phyloP scores from a whole-genome alignment of 2,797 vertebrate species.

The Buphagus erythrorhynchus region DNA sequence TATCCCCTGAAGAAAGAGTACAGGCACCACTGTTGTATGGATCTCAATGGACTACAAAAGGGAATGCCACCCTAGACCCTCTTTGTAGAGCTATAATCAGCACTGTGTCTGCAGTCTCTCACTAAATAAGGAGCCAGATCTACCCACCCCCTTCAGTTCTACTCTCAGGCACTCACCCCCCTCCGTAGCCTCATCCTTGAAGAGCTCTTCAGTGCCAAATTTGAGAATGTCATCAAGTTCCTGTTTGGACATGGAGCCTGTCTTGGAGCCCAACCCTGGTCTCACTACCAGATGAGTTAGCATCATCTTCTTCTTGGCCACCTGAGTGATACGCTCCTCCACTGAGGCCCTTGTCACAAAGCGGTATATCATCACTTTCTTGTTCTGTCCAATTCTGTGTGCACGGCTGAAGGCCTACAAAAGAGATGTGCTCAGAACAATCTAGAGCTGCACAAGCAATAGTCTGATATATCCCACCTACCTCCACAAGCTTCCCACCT shows the following conservation, averaged over 20 bases:
- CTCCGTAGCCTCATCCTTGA: slow-evolving; percentile 93
- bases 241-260: slow-evolving; percentile 98
- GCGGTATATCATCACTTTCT: slow-evolving; percentile 99
- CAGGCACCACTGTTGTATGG: neutral
- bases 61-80: neutral
- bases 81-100: neutral
- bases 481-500: neutral
- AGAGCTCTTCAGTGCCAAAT: slow-evolving; percentile 96
- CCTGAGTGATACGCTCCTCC: slow-evolving; percentile 97
- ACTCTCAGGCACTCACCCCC: slow-evolving; percentile 74
- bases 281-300: slow-evolving; percentile 96
- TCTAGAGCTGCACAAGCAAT: neutral
- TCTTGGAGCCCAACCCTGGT: slow-evolving; percentile 95
- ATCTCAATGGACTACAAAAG: neutral
- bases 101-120: neutral
- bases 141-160: neutral
- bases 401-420: slow-evolving; percentile 95
- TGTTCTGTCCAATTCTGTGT: slow-evolving; percentile 97
- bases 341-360: slow-evolving; percentile 98
- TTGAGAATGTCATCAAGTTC: slow-evolving; percentile 98
- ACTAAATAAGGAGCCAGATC: neutral
- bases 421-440: neutral
- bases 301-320: slow-evolving; percentile 99
- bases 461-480: neutral
- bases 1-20: slow-evolving; percentile 82